Evolutionary conservation across 1,140 invertebrate species (phyloP).

Genomic region (Acromyrmex heyeri): DNA sequence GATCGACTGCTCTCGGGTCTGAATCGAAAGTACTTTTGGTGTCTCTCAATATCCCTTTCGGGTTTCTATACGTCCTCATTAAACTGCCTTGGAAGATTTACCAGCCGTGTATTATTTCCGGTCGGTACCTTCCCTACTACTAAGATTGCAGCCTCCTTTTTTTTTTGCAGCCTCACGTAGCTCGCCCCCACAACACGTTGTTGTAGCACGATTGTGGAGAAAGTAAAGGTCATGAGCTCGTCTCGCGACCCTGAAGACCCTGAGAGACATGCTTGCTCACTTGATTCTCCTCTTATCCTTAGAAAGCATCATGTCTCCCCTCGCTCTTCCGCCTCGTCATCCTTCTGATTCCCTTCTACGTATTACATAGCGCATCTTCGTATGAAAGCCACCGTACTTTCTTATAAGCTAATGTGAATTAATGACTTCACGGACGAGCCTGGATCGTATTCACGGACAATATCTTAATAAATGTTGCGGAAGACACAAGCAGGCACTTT

Average conservation of each 20-base stretch:
- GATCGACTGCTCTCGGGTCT: constrained; percentile 3
- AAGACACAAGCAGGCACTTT: constrained; percentile 1
- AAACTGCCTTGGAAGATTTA: constrained; percentile 26
- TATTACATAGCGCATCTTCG: constrained; percentile 16
- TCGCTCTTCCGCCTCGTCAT: background rate
- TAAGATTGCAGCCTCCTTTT: background rate
- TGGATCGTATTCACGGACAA: background rate
- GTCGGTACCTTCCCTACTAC: constrained; percentile 9
- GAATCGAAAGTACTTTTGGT: constrained; percentile 48
- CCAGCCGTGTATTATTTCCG: constrained; percentile 55
- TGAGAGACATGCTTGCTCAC: constrained; percentile 57
- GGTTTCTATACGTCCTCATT: constrained; percentile 17
- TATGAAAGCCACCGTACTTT: constrained; percentile 66
- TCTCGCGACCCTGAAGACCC: constrained; percentile 76
- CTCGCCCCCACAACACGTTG: constrained; percentile 36
- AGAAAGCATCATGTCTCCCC: constrained; percentile 74
- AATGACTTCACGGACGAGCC: constrained; percentile 37
- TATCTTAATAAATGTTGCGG: constrained; percentile 23
- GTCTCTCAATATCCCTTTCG: constrained; percentile 18
- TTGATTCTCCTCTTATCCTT: constrained; percentile 75
- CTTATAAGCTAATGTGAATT: constrained; percentile 56
- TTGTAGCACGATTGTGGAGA: constrained; percentile 67
- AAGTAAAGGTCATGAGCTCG: constrained; percentile 80
- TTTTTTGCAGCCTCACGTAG: background rate
- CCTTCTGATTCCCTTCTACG: constrained; percentile 14